Base-by-base conservation (phyloP, 2,797 vertebrate genomes). In the Centroberyx gerrardi region DNA sequence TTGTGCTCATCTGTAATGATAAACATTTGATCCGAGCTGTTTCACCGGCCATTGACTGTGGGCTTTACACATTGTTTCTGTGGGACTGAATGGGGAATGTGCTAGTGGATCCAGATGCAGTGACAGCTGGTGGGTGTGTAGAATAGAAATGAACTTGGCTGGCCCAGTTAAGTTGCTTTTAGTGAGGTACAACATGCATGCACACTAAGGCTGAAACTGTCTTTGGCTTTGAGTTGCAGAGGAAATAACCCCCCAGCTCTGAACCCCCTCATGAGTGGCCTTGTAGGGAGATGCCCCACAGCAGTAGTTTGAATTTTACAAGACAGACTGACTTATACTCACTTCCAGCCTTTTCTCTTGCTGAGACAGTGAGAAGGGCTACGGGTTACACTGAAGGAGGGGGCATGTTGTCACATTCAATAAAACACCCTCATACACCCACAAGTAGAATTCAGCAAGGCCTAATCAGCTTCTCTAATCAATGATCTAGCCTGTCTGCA, bases 31-130 rank as follows among this genome's bases (percentile, higher is more conserved):
- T 56, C 56, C 7, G 29, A 48, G 66, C 59, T 38, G 75, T 62
- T 69, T 22, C 82, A 65, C 75, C 63, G 80, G 66, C 33, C 75
- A 33, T 53, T 40, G 61, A 8, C 60, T 76, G 65, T 53, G 67
- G 78, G 81, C 71, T 87, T 76, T 42, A 68, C 74, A 68, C 66
- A 54, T 2, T 88, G 80, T 69, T 83, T 82, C 76, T 86, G 80
- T 90, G 73, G 33, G 46, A 53, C 59, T 90, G 81, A 88, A 88
- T 90, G 75, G 87, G 63, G 91, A 93, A 90, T 68, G 79, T 91
- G 82, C 91, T 79, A 82, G 91, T 87, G 46, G 81, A 78, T 88
- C 73, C 85, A 87, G 74, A 89, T 85, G 80, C 86, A 69, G 66
- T 29, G 59, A 60, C 72, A 84, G 74, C 63, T 31, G 80, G 44